phyloP scores from a whole-genome alignment of 2,888 invertebrate species.

The Timandra comae region DNA sequence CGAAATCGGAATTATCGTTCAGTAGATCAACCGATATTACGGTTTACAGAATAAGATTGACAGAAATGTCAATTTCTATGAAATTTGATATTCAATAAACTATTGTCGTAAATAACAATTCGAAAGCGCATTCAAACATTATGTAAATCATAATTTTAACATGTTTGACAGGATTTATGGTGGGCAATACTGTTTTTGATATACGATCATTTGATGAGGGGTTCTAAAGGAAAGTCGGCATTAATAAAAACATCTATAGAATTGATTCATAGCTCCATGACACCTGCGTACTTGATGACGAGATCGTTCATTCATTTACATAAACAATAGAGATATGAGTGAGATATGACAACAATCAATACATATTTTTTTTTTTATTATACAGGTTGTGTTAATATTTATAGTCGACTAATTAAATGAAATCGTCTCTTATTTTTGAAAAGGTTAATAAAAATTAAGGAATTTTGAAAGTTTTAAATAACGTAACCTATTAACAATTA shows the following conservation, averaged over 20 bases:
- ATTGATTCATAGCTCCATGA: conserved; percentile 2
- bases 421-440: too few species aligned
- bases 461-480: too few species aligned
- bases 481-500: conserved; percentile 11
- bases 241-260: too few species aligned
- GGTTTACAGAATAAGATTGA: not conserved
- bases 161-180: conserved; percentile 7
- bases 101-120: not conserved
- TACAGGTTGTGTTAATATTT: conserved; percentile 1
- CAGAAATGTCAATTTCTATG: conserved; percentile 8
- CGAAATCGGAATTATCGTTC: too few species aligned
- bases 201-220: too few species aligned
- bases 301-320: conserved; percentile 27
- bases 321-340: conserved; percentile 27
- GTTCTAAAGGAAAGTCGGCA: too few species aligned
- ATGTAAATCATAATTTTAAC: conserved; percentile 14
- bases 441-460: too few species aligned
- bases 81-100: not conserved
- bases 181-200: conserved; percentile 8
- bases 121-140: conserved; percentile 1
- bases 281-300: conserved; percentile 35
- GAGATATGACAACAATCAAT: too few species aligned
- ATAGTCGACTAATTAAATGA: too few species aligned
- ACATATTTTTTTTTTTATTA: conserved; percentile 6
- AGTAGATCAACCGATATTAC: too few species aligned